Evolutionary conservation across 2,797 vertebrate species (phyloP), one percentile per base, ranked within the genome.

Genomic region (Heterohyrax brucei): DNA sequence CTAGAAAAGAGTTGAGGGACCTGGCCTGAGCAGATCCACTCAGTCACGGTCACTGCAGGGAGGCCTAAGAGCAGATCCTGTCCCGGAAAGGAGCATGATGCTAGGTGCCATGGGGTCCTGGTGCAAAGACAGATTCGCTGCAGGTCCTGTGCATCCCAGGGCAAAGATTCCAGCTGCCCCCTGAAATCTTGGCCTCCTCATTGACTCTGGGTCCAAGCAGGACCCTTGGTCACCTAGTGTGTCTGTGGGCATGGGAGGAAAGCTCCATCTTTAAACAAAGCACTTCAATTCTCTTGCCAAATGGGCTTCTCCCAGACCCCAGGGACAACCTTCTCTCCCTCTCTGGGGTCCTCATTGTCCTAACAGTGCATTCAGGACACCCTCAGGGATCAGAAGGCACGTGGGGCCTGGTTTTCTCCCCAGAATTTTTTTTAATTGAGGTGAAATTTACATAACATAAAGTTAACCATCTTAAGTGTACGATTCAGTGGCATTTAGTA

Each of bases 21-120:
- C 5, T 14, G n/a, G 44, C 59, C 68, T 0, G 0, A 6, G 48
- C 9, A 0, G 3, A 1, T 53, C 21, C 13, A 2, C 85, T 75
- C n/a, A 0, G 59, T 61, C 18, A 61, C 22, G 59, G 4, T 61
- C 59, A 61, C 59, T 22, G 19, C 18, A 61, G 59, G 21, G 5
- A 7, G 18, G 56, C 5, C 59, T 61, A 21, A 21, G 21, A 21
- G 19, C 19, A 22, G 18, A 61, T 2, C 19, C 22, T 5, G 19
- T 5, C 5, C 59, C 22, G 19, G 59, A 22, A 21, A 7, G 59
- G 19, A 61, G 59, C 18, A 0, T 33, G 44, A 73, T 56, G 44
- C 64, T 5, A 3, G 6, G 6, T 0, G 0, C 22, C 0, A 7
- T 0, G 0, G 73, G 21, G 4, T 1, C 2, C 1, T 2, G 5